A percentile compares a stretch with the other conserved stretches of the same genome.
phyloP scores from a whole-genome alignment of 2,113 vertebrate species.

The Struthio camelus region DNA sequence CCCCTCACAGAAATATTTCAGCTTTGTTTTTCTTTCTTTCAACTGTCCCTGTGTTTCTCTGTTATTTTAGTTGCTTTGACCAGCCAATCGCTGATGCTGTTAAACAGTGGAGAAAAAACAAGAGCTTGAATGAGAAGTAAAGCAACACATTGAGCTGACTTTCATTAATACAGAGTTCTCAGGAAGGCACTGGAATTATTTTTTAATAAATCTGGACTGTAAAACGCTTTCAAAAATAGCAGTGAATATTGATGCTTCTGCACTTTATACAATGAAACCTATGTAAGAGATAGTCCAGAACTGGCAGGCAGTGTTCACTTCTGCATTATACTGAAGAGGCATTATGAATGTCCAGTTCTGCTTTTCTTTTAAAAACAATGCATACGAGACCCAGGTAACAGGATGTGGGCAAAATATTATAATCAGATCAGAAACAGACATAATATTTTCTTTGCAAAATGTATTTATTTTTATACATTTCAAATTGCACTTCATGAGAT shows the following conservation, averaged over 20 bases:
- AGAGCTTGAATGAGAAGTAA: not conserved
- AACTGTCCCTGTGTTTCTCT: not conserved
- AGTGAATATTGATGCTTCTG: not conserved
- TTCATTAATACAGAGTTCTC: not conserved
- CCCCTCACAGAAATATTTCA: not conserved
- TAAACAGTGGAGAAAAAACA: not conserved
- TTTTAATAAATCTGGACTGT: not conserved
- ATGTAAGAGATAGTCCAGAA: not conserved
- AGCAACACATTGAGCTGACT: not conserved
- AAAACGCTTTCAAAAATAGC: not conserved
- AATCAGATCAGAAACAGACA: not conserved
- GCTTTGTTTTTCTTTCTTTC: not conserved
- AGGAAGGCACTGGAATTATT: not conserved
- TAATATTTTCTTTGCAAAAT: not conserved
- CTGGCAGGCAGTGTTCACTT: not conserved
- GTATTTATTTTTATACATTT: not conserved
- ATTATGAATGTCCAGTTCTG: not conserved
- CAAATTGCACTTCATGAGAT: not conserved
- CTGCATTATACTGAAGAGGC: not conserved
- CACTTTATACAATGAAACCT: not conserved
- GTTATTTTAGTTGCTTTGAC: slow-evolving; percentile 21
- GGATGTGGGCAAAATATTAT: not conserved
- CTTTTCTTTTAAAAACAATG: not conserved
- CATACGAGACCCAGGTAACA: not conserved
- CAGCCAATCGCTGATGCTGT: not conserved